Evolutionary conservation across 1,140 invertebrate genomes (phyloP).

Genomic region (Cydia splendana): DNA sequence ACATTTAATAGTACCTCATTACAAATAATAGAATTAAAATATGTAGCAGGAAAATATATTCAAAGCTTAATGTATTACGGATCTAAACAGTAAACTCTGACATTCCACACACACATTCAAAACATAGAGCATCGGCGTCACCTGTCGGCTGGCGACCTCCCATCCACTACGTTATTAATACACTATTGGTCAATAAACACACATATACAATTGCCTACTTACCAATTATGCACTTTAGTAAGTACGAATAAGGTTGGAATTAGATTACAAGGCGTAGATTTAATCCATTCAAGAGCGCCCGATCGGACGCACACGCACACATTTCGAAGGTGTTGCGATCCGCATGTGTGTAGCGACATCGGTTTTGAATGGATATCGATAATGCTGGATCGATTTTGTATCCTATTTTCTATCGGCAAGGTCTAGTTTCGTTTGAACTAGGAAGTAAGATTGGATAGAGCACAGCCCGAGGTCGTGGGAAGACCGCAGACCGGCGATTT

Average conservation of each 20-base stretch:
- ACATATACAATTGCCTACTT: slow-evolving; percentile 42
- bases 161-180: slow-evolving; percentile 64
- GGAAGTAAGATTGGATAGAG: slow-evolving; percentile 75
- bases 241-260: slow-evolving; percentile 46
- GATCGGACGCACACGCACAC: slow-evolving; percentile 55
- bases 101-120: slow-evolving; percentile 58
- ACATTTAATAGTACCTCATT: not conserved
- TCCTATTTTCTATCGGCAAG: slow-evolving; percentile 40
- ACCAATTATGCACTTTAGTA: slow-evolving; percentile 44
- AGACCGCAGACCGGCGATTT: slow-evolving; percentile 59
- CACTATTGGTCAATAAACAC: slow-evolving; percentile 67
- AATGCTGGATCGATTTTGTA: slow-evolving; percentile 47
- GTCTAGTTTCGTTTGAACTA: slow-evolving; percentile 53
- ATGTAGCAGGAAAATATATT: slow-evolving; percentile 37
- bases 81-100: slow-evolving; percentile 63
- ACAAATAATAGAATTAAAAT: slow-evolving; percentile 18
- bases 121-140: slow-evolving; percentile 59
- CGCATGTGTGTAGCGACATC: slow-evolving; percentile 63
- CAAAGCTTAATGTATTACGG: slow-evolving; percentile 38
- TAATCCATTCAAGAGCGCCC: slow-evolving; percentile 44
- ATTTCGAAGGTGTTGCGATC: slow-evolving; percentile 56
- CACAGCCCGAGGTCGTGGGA: slow-evolving; percentile 76
- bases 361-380: slow-evolving; percentile 63
- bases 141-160: slow-evolving; percentile 68
- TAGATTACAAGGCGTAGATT: slow-evolving; percentile 37